A percentile compares a stretch with the other conserved stretches of the same genome.
phyloP scores from a whole-genome alignment of 2,797 vertebrate genomes.

The Amniataba percoides region DNA sequence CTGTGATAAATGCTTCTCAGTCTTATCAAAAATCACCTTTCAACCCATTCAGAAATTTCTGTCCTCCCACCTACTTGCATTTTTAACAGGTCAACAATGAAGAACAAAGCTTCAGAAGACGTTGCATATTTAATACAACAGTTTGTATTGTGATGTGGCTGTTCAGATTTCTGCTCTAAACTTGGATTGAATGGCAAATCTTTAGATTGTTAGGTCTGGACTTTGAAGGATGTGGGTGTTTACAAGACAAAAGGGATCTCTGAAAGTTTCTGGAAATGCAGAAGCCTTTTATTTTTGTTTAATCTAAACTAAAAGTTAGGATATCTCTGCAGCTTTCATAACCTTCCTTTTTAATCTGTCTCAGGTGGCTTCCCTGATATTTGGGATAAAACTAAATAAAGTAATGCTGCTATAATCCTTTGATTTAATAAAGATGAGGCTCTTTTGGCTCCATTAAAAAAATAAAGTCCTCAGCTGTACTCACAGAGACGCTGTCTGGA shows the following conservation, averaged over 20 bases:
- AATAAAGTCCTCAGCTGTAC: conserved; percentile 36
- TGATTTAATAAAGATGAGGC: neutral
- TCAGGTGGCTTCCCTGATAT: neutral
- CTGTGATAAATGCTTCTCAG: neutral
- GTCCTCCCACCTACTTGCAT: neutral
- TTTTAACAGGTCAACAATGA: neutral
- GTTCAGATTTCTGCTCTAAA: neutral
- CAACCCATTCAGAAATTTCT: neutral
- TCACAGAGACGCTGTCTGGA: conserved; percentile 87
- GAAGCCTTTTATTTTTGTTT: neutral
- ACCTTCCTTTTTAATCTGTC: neutral
- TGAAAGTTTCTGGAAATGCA: neutral
- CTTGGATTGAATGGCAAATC: neutral
- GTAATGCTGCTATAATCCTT: neutral
- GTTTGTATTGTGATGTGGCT: neutral
- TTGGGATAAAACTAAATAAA: neutral
- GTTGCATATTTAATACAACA: neutral
- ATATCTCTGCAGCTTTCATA: neutral
- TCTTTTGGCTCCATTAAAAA: neutral
- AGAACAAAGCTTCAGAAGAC: neutral
- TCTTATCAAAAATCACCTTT: neutral
- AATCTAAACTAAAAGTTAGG: neutral
- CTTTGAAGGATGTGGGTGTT: too few species aligned
- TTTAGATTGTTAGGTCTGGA: neutral
- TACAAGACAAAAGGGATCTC: neutral